These are phyloP conservation scores for Macaria liturata DNA, from an alignment of 2,888 invertebrate species.

Conservation along the genomic window DNA sequence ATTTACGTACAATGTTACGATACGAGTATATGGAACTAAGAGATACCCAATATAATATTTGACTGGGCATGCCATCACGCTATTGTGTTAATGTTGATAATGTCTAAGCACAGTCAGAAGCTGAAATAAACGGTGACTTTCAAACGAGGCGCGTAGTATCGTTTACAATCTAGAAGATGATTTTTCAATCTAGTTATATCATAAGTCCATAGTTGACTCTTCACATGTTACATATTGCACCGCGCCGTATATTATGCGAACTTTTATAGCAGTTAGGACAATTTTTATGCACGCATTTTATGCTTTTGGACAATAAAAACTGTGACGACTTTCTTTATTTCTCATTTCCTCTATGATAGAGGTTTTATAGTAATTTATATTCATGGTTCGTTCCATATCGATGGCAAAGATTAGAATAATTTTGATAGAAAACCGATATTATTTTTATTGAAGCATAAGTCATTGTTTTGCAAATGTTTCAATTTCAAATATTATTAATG, in stretches of 20 bases:
- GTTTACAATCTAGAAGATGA: too few species aligned
- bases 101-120: too few species aligned
- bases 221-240: conserved; percentile 50
- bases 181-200: too few species aligned
- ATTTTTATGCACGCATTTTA: conserved; percentile 25
- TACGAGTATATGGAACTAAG: too few species aligned
- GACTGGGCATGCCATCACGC: too few species aligned
- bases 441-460: not conserved
- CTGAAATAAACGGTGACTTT: too few species aligned
- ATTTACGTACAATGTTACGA: too few species aligned
- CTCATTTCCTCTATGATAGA: conserved; percentile 23
- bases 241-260: conserved; percentile 40
- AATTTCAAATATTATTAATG: too few species aligned
- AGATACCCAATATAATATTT: too few species aligned
- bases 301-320: conserved; percentile 18
- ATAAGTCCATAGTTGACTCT: conserved; percentile 9
- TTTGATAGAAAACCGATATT: conserved; percentile 10
- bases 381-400: conserved; percentile 11
- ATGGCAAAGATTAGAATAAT: conserved; percentile 3
- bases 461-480: too few species aligned
- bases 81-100: too few species aligned
- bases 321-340: conserved; percentile 23
- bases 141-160: too few species aligned
- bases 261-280: conserved; percentile 37
- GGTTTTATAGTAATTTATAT: conserved; percentile 25